A percentile compares a stretch with the other conserved stretches of the same genome.
These are phyloP conservation scores for Momotus momota DNA, from an alignment of 2,797 vertebrate species.

Conservation along the genomic window DNA sequence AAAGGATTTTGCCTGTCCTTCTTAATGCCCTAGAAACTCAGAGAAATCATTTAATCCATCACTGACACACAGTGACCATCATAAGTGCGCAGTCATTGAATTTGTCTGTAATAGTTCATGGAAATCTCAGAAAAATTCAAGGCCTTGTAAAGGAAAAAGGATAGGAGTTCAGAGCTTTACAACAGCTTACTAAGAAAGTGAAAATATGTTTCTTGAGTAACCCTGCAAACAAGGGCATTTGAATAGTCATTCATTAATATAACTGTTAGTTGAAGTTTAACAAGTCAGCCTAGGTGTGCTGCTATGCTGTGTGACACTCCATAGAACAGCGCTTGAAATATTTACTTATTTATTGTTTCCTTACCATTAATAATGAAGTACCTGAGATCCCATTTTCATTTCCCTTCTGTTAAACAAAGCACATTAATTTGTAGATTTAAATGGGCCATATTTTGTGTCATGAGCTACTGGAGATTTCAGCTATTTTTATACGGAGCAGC, in stretches of 20 bases:
- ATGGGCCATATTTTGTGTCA: not conserved
- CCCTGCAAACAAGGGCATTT: not conserved
- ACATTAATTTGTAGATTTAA: not conserved
- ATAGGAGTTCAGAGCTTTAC: not conserved
- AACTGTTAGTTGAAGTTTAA: not conserved
- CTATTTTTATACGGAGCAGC: not conserved
- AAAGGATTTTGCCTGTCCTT: not conserved
- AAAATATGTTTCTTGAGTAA: not conserved
- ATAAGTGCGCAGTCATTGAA: fast-evolving
- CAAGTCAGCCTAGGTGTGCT: not conserved
- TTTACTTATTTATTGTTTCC: not conserved
- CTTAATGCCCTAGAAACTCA: not conserved
- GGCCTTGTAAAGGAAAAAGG: not conserved
- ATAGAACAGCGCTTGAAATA: not conserved
- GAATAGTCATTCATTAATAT: not conserved
- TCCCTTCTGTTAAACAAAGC: not conserved
- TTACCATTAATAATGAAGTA: not conserved
- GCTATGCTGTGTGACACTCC: not conserved
- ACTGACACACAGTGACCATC: not conserved
- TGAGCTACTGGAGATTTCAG: not conserved
- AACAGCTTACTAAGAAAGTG: not conserved
- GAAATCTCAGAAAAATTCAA: not conserved
- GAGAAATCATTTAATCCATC: not conserved
- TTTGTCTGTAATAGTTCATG: not conserved
- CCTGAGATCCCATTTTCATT: not conserved